Percentiles rank a stretch among this genome's conserved stretches.
phyloP scores from a whole-genome alignment of 2,888 invertebrate species.

The Sialis fuliginosa region DNA sequence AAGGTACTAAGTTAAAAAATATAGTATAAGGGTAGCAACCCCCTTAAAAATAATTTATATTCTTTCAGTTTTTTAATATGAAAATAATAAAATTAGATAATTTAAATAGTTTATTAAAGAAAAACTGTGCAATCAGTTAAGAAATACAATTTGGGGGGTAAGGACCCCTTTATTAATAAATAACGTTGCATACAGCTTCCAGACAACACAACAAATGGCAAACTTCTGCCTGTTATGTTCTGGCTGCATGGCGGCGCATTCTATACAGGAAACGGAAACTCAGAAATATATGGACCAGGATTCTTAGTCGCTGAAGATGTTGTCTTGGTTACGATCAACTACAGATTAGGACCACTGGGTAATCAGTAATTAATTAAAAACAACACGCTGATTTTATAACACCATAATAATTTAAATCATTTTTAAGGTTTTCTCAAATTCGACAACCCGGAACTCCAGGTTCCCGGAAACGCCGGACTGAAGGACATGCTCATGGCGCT shows the following conservation, averaged over 20 bases:
- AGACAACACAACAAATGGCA: too few species aligned
- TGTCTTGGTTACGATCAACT: neutral
- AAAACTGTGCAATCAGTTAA: too few species aligned
- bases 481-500: neutral
- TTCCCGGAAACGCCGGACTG: neutral
- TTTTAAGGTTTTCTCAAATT: neutral
- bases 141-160: too few species aligned
- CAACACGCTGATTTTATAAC: neutral
- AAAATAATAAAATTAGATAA: too few species aligned
- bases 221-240: neutral
- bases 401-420: neutral
- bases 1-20: too few species aligned
- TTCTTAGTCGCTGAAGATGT: neutral
- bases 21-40: too few species aligned
- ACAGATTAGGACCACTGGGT: neutral
- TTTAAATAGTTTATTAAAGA: too few species aligned
- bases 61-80: too few species aligned
- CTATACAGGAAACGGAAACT: neutral
- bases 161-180: too few species aligned
- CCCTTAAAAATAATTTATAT: too few species aligned
- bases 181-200: too few species aligned
- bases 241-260: neutral
- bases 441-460: neutral
- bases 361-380: neutral
- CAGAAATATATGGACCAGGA: neutral